Percentiles rank a stretch among this genome's conserved stretches.
Evolutionary conservation across 2,888 invertebrate species (phyloP).

Genomic region (Andrena marginata): DNA sequence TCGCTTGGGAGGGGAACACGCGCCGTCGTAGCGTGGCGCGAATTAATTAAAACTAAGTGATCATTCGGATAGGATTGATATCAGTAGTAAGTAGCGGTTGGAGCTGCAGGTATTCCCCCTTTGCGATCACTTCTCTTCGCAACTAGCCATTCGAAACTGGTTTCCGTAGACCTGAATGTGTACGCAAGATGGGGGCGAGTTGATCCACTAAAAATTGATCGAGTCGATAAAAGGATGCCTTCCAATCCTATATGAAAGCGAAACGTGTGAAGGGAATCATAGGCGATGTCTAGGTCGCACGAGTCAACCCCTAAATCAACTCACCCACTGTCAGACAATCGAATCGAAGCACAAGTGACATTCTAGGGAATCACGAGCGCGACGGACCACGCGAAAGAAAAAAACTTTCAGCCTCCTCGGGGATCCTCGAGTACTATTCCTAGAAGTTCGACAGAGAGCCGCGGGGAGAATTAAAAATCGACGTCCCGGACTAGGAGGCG

Average conservation of each 20-base stretch:
- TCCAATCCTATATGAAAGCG: too few relatives aligned
- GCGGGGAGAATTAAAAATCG: constrained; percentile 70
- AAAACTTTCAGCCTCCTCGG: background rate
- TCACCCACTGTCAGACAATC: too few relatives aligned
- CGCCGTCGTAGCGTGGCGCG: background rate
- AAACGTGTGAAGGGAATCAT: too few relatives aligned
- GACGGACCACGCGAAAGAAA: background rate
- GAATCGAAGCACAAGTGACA: too few relatives aligned
- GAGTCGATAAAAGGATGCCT: too few relatives aligned
- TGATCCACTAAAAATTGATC: too few relatives aligned
- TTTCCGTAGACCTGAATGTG: too few relatives aligned
- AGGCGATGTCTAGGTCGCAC: too few relatives aligned
- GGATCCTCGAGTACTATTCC: background rate
- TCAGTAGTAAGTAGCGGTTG: too few relatives aligned
- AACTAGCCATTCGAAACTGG: too few relatives aligned
- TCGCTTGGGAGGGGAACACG: constrained; percentile 32
- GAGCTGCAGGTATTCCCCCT: background rate
- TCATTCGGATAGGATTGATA: background rate
- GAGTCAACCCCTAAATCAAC: too few relatives aligned
- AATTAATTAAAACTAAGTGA: background rate
- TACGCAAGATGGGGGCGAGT: too few relatives aligned
- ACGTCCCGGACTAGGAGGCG: constrained; percentile 25
- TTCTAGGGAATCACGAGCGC: background rate
- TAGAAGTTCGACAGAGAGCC: constrained; percentile 3
- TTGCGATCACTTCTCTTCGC: background rate